Percentiles rank a stretch among this genome's conserved stretches.
Evolutionary conservation across 1,140 invertebrate genomes (phyloP).

Genomic region (Trichonephila clavipes): DNA sequence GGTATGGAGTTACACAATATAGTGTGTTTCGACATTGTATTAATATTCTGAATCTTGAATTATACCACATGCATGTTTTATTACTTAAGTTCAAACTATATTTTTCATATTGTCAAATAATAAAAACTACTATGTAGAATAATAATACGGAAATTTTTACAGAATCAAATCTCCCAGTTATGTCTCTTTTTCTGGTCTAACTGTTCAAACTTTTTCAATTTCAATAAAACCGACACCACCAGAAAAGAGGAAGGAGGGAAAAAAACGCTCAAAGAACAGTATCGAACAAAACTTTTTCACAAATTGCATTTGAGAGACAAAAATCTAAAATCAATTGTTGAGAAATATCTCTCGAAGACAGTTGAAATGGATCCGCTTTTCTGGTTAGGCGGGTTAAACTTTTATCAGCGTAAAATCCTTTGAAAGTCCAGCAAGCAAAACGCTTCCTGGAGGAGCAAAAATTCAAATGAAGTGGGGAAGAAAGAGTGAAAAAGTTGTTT

Average conservation of each 20-base stretch:
- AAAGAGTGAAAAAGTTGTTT: not conserved
- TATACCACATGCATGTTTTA: too few species aligned
- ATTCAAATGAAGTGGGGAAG: slow-evolving; percentile 33
- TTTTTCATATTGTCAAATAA: too few species aligned
- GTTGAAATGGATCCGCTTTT: not conserved
- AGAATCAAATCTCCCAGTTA: not conserved
- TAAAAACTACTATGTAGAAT: too few species aligned
- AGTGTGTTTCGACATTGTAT: too few species aligned
- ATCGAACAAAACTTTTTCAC: not conserved
- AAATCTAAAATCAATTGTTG: slow-evolving; percentile 8
- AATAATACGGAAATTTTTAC: not conserved
- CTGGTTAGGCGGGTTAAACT: not conserved
- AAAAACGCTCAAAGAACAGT: not conserved
- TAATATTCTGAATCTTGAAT: too few species aligned
- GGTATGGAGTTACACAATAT: too few species aligned
- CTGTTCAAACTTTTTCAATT: slow-evolving; percentile 32
- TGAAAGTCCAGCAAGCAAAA: slow-evolving; percentile 30
- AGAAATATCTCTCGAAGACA: slow-evolving; percentile 1
- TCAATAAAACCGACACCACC: not conserved
- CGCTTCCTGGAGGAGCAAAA: not conserved
- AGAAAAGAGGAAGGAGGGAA: not conserved
- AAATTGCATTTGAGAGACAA: slow-evolving; percentile 18
- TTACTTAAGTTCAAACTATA: too few species aligned
- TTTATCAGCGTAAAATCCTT: slow-evolving; percentile 37
- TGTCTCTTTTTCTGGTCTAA: slow-evolving; percentile 5